Conservation (phyloP, 2,888 invertebrate genomes). For the Hypomecis atomaria region DNA sequence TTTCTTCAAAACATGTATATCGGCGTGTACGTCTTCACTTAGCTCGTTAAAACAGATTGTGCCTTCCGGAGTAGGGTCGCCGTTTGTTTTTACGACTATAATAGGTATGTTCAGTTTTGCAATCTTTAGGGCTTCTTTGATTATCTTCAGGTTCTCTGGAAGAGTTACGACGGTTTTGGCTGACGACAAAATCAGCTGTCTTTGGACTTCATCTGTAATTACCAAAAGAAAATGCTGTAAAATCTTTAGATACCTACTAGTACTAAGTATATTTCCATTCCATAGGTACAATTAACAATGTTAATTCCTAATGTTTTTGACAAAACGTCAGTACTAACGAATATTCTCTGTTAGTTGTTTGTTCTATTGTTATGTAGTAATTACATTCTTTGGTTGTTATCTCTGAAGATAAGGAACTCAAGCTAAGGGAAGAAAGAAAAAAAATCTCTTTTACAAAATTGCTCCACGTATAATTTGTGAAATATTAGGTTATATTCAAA, state of each 20-base stretch:
- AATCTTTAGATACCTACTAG: neutral
- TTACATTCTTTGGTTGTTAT: too few relatives aligned
- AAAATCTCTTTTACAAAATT: too few relatives aligned
- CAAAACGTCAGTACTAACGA: too few relatives aligned
- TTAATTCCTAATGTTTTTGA: too few relatives aligned
- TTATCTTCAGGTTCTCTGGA: conserved; percentile 74
- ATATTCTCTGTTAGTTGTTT: too few relatives aligned
- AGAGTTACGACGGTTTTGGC: conserved; percentile 87
- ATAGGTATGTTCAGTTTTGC: conserved; percentile 82
- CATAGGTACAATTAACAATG: too few relatives aligned
- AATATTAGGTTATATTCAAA: conserved; percentile 89
- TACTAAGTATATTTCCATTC: too few relatives aligned
- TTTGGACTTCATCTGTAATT: conserved; percentile 88
- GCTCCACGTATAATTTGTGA: too few relatives aligned
- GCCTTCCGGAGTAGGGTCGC: conserved; percentile 68
- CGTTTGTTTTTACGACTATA: conserved; percentile 74
- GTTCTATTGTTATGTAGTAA: too few relatives aligned
- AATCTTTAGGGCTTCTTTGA: conserved; percentile 77
- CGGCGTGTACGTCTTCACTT: conserved; percentile 81
- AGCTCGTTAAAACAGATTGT: conserved; percentile 87
- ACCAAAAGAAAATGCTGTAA: conserved; percentile 16
- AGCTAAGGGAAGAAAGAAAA: too few relatives aligned
- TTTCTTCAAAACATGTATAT: conserved; percentile 80
- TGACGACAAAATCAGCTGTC: conserved; percentile 86
- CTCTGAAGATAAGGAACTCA: too few relatives aligned